These are phyloP conservation scores for Alosa sapidissima DNA, from an alignment of 2,797 vertebrate species.

Conservation along the genomic window DNA sequence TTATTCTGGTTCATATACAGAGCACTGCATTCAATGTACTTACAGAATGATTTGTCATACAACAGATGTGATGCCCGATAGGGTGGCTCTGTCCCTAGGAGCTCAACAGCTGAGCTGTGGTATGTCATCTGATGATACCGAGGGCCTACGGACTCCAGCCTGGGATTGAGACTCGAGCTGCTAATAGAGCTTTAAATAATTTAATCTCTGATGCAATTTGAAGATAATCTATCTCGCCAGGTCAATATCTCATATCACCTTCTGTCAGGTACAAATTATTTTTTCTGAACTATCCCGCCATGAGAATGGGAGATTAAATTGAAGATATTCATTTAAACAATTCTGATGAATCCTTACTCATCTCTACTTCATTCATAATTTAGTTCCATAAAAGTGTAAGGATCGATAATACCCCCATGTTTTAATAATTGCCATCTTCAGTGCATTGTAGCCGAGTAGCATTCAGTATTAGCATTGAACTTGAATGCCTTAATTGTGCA, in stretches of 20 bases:
- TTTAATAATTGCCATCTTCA: background rate
- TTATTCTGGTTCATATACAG: background rate
- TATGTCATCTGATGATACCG: background rate
- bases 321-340: background rate
- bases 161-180: background rate
- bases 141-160: background rate
- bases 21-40: background rate
- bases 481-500: background rate
- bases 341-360: background rate
- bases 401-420: background rate
- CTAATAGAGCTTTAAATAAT: constrained; percentile 25
- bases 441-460: background rate
- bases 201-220: constrained; percentile 12
- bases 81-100: background rate
- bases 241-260: background rate
- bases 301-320: constrained; percentile 5
- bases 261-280: background rate
- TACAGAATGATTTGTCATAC: background rate
- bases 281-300: background rate
- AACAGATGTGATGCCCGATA: background rate
- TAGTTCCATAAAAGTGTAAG: background rate
- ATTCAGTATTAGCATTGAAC: background rate
- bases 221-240: background rate
- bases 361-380: background rate
- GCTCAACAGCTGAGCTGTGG: background rate